Evolutionary conservation across 2,888 invertebrate genomes (phyloP).

Genomic region (Osmoderma eremita): DNA sequence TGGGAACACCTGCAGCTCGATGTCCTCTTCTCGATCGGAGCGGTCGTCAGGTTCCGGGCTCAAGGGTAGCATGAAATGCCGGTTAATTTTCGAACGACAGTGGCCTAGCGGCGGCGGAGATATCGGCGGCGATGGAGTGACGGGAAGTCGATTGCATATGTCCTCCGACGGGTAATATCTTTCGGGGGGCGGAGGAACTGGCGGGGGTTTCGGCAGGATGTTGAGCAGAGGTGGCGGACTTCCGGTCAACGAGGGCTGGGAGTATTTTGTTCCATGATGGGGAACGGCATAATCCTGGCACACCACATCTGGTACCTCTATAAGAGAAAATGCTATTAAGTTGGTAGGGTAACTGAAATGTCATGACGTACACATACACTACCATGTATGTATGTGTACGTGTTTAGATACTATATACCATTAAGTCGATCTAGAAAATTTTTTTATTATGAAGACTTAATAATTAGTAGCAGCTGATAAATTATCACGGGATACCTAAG

Average conservation of each 20-base stretch:
- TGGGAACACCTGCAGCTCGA: constrained; percentile 72
- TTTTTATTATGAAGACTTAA: too few relatives aligned
- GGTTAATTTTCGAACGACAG: constrained; percentile 60
- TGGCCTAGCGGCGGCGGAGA: constrained; percentile 61
- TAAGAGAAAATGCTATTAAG: constrained; percentile 43
- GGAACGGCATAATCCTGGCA: constrained; percentile 71
- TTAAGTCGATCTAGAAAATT: too few relatives aligned
- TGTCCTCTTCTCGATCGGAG: constrained; percentile 66
- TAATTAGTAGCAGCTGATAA: too few relatives aligned
- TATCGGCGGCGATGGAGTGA: constrained; percentile 53
- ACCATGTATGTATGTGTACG: too few relatives aligned
- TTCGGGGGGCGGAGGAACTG: constrained; percentile 75
- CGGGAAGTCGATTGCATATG: constrained; percentile 52
- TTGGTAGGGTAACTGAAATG: constrained; percentile 5
- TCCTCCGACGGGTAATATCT: constrained; percentile 71
- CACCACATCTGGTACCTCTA: constrained; percentile 71
- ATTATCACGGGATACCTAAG: too few relatives aligned
- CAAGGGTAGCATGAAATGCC: constrained; percentile 58
- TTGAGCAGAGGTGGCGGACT: constrained; percentile 66
- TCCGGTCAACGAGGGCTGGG: constrained; percentile 57
- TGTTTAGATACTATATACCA: too few relatives aligned
- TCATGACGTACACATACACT: too few relatives aligned
- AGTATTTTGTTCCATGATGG: constrained; percentile 60
- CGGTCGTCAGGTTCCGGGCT: constrained; percentile 64
- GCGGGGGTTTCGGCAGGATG: constrained; percentile 68